phyloP scores from a whole-genome alignment of 2,113 vertebrate species.

The Sturnira hondurensis region DNA sequence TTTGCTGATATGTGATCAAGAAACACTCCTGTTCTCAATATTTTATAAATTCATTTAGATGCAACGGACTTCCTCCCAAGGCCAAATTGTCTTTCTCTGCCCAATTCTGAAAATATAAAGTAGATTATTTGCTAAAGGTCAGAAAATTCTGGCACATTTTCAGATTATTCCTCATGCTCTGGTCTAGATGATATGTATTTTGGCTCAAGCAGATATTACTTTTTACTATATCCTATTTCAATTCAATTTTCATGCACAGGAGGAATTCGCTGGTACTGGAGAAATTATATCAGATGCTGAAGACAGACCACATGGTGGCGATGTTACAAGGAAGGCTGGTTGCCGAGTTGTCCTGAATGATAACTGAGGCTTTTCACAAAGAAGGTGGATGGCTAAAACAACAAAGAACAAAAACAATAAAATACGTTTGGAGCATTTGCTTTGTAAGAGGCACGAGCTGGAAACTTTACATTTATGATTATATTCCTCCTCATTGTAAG shows the following conservation, averaged over 20 bases:
- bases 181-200: not conserved
- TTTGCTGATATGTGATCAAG: not conserved
- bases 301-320: not conserved
- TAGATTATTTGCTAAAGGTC: constrained; percentile 22
- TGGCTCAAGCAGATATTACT: not conserved
- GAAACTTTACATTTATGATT: not conserved
- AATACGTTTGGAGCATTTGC: not conserved
- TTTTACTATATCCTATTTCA: constrained; percentile 6
- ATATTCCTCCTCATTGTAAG: not conserved
- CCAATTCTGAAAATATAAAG: not conserved
- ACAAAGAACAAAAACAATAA: not conserved
- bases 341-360: not conserved
- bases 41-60: constrained; percentile 16
- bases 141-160: not conserved
- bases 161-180: not conserved
- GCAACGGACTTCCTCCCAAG: not conserved
- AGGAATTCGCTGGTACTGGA: not conserved
- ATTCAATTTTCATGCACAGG: not conserved
- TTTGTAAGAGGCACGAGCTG: not conserved
- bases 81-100: not conserved
- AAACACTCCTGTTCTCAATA: not conserved
- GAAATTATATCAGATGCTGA: not conserved
- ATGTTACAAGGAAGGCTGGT: not conserved
- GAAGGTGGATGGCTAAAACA: not conserved
- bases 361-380: not conserved